Percentiles rank a stretch among this genome's conserved stretches.
These are phyloP conservation scores for Dendrophyllia cribrosa DNA, from an alignment of 64 coral and sea anemone species.

Conservation along the genomic window DNA sequence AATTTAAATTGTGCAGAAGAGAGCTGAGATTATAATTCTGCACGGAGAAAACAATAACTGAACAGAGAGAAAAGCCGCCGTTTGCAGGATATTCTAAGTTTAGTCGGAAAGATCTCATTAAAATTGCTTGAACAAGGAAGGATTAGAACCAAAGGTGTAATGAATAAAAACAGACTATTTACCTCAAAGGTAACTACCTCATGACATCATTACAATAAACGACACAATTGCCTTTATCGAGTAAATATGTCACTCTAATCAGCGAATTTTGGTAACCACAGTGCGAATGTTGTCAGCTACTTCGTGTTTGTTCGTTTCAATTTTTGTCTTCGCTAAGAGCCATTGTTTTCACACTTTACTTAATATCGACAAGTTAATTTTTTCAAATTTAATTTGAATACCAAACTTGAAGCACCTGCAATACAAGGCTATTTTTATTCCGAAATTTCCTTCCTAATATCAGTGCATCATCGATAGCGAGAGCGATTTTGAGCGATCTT, in stretches of 20 bases:
- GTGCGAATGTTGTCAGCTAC: neutral
- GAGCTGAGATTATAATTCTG: neutral
- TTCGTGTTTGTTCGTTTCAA: neutral
- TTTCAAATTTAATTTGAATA: neutral
- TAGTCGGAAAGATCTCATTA: slow-evolving; percentile 1
- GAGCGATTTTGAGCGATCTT: neutral
- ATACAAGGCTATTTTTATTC: neutral
- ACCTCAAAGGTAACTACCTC: neutral
- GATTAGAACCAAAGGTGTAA: neutral
- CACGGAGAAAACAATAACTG: neutral
- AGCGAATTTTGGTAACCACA: neutral
- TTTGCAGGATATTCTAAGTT: neutral
- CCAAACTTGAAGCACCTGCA: neutral
- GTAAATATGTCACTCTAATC: neutral
- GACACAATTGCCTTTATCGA: neutral
- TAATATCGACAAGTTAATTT: neutral
- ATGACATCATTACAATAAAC: slow-evolving; percentile 22
- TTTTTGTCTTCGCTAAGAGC: neutral
- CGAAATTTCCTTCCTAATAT: neutral
- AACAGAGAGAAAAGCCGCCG: neutral
- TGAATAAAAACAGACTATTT: slow-evolving; percentile 38
- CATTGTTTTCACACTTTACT: neutral
- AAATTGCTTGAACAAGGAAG: neutral
- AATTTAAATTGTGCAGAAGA: neutral
- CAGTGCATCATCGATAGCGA: neutral